Conservation (phyloP, 2,797 vertebrate genomes). For the Microctenopoma steveboyesi region DNA sequence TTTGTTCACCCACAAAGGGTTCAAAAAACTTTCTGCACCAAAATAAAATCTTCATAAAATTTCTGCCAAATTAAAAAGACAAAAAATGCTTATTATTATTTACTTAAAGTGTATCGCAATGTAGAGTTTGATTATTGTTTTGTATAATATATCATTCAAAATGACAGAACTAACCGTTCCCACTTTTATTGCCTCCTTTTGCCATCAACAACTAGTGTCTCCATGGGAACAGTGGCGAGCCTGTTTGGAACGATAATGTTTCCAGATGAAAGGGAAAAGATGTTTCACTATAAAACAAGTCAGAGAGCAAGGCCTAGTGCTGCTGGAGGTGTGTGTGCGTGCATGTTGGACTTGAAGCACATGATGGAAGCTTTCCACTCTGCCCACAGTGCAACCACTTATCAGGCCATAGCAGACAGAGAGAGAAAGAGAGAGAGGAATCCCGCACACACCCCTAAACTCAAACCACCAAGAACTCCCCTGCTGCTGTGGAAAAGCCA, state of each 20-base stretch:
- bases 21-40: too few relatives aligned
- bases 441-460: conserved; percentile 69
- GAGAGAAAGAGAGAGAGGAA: conserved; percentile 51
- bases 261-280: conserved; percentile 53
- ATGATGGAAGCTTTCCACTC: conserved; percentile 74
- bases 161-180: conserved; percentile 5
- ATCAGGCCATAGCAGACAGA: conserved; percentile 60
- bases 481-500: conserved; percentile 55
- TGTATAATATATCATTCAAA: not conserved
- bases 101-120: not conserved
- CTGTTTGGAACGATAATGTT: conserved; percentile 46
- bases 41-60: too few relatives aligned
- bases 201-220: conserved; percentile 23
- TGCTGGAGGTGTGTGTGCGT: conserved; percentile 12
- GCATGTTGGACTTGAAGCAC: conserved; percentile 25
- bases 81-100: too few relatives aligned
- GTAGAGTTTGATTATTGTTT: conserved; percentile 1
- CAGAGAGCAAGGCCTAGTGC: conserved; percentile 13
- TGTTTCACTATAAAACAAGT: conserved; percentile 26
- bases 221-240: conserved; percentile 49
- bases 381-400: conserved; percentile 75
- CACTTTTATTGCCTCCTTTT: conserved; percentile 14
- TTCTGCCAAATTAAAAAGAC: too few relatives aligned
- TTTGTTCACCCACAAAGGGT: too few relatives aligned
- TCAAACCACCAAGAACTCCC: conserved; percentile 53